phyloP scores from a whole-genome alignment of 2,888 invertebrate species.

The Apomyelois bistriatella region DNA sequence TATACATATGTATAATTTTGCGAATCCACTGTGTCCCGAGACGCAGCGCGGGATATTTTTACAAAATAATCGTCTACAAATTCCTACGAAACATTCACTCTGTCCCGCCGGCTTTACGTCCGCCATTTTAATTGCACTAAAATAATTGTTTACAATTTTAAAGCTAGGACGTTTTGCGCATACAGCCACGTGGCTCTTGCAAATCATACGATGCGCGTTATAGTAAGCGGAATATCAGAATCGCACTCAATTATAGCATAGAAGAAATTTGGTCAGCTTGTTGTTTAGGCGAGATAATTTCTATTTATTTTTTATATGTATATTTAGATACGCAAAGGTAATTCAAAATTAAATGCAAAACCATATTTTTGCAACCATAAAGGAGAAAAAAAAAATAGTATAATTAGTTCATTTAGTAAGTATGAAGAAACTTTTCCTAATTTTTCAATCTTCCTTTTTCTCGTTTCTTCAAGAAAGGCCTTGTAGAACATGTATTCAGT shows the following conservation, averaged over 20 bases:
- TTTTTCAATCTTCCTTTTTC: too few species aligned
- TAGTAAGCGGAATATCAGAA: conserved; percentile 15
- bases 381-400: too few species aligned
- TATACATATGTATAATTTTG: conserved; percentile 80
- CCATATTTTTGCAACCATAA: too few species aligned
- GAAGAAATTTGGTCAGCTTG: neutral
- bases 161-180: conserved; percentile 43
- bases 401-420: too few species aligned
- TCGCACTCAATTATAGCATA: neutral
- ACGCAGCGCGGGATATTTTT: conserved; percentile 68
- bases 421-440: too few species aligned
- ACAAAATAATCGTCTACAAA: conserved; percentile 73
- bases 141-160: conserved; percentile 48
- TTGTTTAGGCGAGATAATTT: conserved; percentile 1
- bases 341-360: too few species aligned
- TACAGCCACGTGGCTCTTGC: conserved; percentile 3
- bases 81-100: conserved; percentile 61
- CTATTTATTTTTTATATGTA: neutral
- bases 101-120: conserved; percentile 51
- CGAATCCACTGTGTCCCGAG: conserved; percentile 78
- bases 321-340: neutral
- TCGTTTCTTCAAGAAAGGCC: too few species aligned
- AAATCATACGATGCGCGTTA: conserved; percentile 26
- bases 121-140: conserved; percentile 68
- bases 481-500: too few species aligned